A percentile compares a stretch with the other conserved stretches of the same genome.
phyloP scores from a whole-genome alignment of 2,113 vertebrate species.

The Aythya baeri region DNA sequence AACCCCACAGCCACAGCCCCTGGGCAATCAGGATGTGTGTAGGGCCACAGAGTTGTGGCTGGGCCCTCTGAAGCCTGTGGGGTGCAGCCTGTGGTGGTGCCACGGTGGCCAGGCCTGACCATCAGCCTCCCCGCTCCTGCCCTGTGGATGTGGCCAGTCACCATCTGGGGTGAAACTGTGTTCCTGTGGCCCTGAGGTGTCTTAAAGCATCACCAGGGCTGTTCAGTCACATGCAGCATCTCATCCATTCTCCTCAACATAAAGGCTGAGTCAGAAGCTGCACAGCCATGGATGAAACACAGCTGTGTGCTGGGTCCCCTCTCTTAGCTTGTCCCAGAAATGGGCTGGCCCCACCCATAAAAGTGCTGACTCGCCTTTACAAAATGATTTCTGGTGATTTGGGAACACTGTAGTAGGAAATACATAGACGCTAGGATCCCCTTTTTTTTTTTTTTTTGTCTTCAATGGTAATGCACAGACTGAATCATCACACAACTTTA shows the following conservation, averaged over 20 bases:
- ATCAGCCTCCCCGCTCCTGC: background rate
- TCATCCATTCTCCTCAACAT: background rate
- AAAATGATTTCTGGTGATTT: background rate
- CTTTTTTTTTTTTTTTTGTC: background rate
- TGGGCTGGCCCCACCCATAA: background rate
- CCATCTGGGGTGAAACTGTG: background rate
- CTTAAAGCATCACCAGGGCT: background rate
- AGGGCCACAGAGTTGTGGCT: no score
- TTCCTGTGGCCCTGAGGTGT: background rate
- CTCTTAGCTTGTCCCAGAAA: background rate
- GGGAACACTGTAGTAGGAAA: background rate
- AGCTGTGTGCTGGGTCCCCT: background rate
- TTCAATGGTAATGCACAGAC: background rate
- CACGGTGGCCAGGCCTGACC: no score
- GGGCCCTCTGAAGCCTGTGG: no score
- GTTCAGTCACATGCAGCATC: background rate
- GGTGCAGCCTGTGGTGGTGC: no score
- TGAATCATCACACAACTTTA: background rate
- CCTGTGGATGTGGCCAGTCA: background rate
- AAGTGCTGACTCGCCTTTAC: background rate
- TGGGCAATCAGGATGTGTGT: no score
- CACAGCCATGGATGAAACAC: background rate
- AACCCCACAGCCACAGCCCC: no score
- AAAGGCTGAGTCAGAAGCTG: background rate
- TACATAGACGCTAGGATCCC: background rate